Evolutionary conservation across 1,140 invertebrate genomes (phyloP).

Genomic region (Calycopis cecrops): DNA sequence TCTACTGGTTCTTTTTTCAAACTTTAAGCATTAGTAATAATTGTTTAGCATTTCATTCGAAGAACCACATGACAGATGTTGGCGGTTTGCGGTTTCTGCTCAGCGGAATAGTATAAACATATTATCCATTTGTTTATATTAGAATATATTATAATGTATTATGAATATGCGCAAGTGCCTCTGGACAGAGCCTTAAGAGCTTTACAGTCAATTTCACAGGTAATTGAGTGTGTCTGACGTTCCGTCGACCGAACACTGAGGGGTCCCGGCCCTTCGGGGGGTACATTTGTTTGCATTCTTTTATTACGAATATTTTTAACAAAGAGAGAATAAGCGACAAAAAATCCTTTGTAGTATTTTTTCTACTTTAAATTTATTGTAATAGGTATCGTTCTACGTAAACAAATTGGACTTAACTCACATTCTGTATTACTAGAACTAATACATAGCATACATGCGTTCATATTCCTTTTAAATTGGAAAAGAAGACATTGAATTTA

Average conservation of each 20-base stretch:
- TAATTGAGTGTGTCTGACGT: slow-evolving; percentile 53
- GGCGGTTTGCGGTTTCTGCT: slow-evolving; percentile 9
- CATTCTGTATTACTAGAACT: too few relatives aligned
- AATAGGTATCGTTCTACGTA: too few relatives aligned
- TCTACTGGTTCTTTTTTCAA: not conserved
- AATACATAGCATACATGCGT: too few relatives aligned
- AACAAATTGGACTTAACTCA: too few relatives aligned
- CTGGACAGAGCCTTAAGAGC: slow-evolving; percentile 13
- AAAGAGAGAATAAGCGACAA: slow-evolving; percentile 11
- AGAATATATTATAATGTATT: slow-evolving; percentile 14
- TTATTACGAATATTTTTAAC: slow-evolving; percentile 30
- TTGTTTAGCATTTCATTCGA: not conserved
- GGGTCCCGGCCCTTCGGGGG: slow-evolving; percentile 29
- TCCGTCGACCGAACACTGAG: slow-evolving; percentile 22
- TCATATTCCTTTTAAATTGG: too few relatives aligned
- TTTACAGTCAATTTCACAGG: slow-evolving; percentile 58
- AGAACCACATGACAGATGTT: slow-evolving; percentile 10
- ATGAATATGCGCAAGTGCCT: slow-evolving; percentile 10
- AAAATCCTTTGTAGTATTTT: slow-evolving; percentile 3
- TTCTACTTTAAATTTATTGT: not conserved
- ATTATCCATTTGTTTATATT: slow-evolving; percentile 3
- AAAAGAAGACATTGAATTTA: too few relatives aligned
- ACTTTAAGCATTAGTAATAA: not conserved
- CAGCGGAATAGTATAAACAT: not conserved
- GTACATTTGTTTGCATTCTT: slow-evolving; percentile 31